Evolutionary conservation across 2,797 vertebrate genomes (phyloP).

Genomic region (Gouania willdenowi): DNA sequence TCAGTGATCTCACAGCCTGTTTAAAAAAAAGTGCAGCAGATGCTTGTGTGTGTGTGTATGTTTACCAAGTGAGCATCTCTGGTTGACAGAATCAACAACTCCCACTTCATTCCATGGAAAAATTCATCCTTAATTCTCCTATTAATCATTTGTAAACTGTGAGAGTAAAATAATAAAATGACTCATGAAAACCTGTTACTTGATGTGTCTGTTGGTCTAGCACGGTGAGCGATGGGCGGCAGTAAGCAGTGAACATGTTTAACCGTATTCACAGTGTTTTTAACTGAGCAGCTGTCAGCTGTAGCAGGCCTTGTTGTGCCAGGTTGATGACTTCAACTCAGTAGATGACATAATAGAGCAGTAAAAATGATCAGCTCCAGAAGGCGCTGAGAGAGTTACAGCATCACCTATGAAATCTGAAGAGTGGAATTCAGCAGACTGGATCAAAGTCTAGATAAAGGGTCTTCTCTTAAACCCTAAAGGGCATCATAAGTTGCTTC

Average conservation of each 20-base stretch:
- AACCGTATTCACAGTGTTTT: conserved; percentile 52
- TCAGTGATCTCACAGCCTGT: too few species aligned
- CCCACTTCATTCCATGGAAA: conserved; percentile 32
- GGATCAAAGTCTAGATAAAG: too few species aligned
- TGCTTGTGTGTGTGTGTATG: neutral
- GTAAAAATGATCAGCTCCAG: conserved; percentile 18
- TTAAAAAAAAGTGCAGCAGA: conserved; percentile 1
- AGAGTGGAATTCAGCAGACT: neutral
- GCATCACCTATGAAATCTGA: neutral
- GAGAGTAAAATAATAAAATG: too few species aligned
- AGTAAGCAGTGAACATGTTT: conserved; percentile 41
- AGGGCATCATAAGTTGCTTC: too few species aligned
- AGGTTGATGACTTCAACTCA: conserved; percentile 36
- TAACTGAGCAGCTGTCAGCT: conserved; percentile 46
- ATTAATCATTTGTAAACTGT: too few species aligned
- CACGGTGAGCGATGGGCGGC: conserved; percentile 28
- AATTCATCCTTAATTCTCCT: too few species aligned
- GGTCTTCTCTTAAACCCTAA: too few species aligned
- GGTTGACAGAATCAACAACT: too few species aligned
- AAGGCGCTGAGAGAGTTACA: conserved; percentile 4
- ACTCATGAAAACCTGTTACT: too few species aligned
- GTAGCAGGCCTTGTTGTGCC: conserved; percentile 43
- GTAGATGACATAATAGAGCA: too few species aligned
- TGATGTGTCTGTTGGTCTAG: too few species aligned
- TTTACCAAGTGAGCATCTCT: too few species aligned